These are phyloP conservation scores for Galagoides demidoff DNA, from an alignment of 2,797 vertebrate species.

Conservation along the genomic window DNA sequence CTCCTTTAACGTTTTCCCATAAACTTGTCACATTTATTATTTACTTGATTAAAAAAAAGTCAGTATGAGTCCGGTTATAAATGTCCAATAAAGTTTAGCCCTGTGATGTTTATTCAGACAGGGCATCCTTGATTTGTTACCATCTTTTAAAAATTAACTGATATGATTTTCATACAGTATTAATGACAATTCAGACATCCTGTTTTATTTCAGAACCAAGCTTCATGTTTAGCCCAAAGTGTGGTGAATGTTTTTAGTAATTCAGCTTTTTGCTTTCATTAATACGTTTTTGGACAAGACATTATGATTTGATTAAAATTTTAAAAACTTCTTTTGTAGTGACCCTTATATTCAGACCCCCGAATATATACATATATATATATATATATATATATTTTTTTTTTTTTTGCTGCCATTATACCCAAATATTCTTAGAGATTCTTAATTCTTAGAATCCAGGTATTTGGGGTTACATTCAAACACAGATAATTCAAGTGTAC, in stretches of 20 bases:
- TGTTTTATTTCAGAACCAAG: background rate
- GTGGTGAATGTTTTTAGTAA: background rate
- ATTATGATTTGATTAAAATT: background rate
- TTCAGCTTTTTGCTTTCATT: conserved; percentile 1
- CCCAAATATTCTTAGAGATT: conserved; percentile 77
- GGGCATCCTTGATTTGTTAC: conserved; percentile 60
- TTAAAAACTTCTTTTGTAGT: background rate
- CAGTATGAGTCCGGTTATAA: background rate
- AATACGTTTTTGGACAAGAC: background rate
- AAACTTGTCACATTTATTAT: background rate
- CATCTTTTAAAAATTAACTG: conserved; percentile 75
- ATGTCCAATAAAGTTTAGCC: background rate
- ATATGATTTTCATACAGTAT: conserved; percentile 68
- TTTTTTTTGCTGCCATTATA: background rate
- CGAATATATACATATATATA: too few species aligned
- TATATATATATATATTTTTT: too few species aligned
- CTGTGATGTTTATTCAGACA: background rate
- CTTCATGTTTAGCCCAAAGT: background rate
- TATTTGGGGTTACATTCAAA: conserved; percentile 80
- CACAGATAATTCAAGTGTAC: conserved; percentile 66
- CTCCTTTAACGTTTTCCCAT: background rate
- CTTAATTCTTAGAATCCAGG: conserved; percentile 77
- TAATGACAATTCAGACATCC: conserved; percentile 73
- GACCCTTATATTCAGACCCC: background rate
- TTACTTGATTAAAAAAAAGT: background rate